A percentile compares a stretch with the other conserved stretches of the same genome.
These are phyloP conservation scores for Halcyon chelicuti DNA, from an alignment of 2,797 vertebrate genomes.

Conservation along the genomic window DNA sequence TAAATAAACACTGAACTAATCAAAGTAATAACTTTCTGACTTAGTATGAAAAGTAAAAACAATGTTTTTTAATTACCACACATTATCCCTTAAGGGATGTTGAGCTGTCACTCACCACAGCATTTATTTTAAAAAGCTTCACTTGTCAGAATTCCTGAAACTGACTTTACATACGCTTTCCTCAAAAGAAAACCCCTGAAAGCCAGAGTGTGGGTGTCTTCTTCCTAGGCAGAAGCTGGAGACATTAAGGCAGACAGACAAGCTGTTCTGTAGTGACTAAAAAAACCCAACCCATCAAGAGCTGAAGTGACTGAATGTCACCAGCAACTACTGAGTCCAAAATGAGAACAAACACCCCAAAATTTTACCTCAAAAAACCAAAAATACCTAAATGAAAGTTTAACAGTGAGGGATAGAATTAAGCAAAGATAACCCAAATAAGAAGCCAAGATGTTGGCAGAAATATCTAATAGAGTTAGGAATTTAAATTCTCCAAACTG, in stretches of 20 bases:
- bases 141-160: constrained; percentile 1
- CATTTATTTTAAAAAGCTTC: not conserved
- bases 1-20: constrained; percentile 28
- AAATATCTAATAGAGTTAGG: not conserved
- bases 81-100: not conserved
- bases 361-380: not conserved
- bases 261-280: rapidly evolving
- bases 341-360: not conserved
- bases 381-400: not conserved
- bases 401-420: not conserved
- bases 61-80: not conserved
- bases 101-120: not conserved
- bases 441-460: not conserved
- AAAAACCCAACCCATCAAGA: not conserved
- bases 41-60: not conserved
- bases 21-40: constrained; percentile 17
- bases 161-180: not conserved
- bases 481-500: not conserved
- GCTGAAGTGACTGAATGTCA: not conserved
- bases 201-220: not conserved
- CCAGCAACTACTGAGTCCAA: not conserved
- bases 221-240: not conserved
- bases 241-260: not conserved
- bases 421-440: not conserved
- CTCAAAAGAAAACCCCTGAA: not conserved